These are phyloP conservation scores for Anaspis maculata DNA, from an alignment of 2,888 invertebrate genomes.

Conservation along the genomic window DNA sequence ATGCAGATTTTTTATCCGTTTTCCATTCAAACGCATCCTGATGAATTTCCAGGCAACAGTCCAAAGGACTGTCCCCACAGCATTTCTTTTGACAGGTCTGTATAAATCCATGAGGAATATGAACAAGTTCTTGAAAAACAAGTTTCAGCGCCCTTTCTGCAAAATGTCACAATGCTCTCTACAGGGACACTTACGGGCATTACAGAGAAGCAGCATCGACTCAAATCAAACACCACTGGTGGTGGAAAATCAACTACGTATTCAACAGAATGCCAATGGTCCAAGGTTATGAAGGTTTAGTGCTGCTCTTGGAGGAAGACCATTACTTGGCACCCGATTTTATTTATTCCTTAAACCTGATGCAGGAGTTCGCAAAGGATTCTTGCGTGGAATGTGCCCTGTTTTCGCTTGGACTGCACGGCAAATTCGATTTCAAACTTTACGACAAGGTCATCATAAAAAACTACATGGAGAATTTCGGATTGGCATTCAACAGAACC, in stretches of 20 bases:
- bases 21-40: slow-evolving; percentile 51
- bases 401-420: neutral
- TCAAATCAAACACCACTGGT: slow-evolving; percentile 7
- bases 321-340: slow-evolving; percentile 6
- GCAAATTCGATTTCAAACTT: neutral
- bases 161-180: no score
- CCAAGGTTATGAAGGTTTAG: neutral
- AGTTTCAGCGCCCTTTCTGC: no score
- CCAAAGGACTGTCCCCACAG: slow-evolving; percentile 30
- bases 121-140: no score
- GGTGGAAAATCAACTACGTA: slow-evolving; percentile 7
- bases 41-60: slow-evolving; percentile 50
- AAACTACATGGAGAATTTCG: slow-evolving; percentile 45
- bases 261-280: slow-evolving; percentile 1
- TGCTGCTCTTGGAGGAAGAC: slow-evolving; percentile 5
- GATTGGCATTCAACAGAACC: slow-evolving; percentile 50
- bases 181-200: neutral
- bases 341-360: slow-evolving; percentile 2
- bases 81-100: no score
- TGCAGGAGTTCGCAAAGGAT: neutral
- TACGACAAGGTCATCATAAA: neutral
- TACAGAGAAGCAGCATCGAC: neutral
- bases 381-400: neutral
- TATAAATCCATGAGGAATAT: no score
- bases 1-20: slow-evolving; percentile 56